Base-by-base conservation (phyloP, 2,797 vertebrate genomes). In the Pampus argenteus region DNA sequence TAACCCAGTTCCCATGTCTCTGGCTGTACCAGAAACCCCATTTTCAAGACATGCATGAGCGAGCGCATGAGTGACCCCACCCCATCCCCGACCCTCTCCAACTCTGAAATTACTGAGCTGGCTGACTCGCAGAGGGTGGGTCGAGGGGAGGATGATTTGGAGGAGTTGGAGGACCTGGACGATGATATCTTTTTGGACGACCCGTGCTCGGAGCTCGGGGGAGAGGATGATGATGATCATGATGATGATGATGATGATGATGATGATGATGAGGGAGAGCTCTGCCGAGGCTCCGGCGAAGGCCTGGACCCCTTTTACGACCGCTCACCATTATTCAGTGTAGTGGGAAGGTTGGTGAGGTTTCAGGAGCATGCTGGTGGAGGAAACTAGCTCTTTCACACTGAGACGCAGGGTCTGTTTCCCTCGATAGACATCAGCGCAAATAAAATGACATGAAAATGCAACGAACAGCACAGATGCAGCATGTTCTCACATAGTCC, bases 261-360 rank as follows among this genome's bases (percentile, higher is more conserved):
- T 88, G 91, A 93, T 77, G 94, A 94, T 79, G 92, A 94, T 84
- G 94, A 93, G 89, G 86, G 89, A 82, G 91, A 87, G 83, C 86
- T 89, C 86, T 92, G 87, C 93, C 90, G 68, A 84, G 91, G 90
- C 89, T 93, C 95, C 94, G 92, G 95, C 94, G 95, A 96, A 95
- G 95, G 96, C 95, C 96, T 94, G 95, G 98, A 99, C 95, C 98
- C 98, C 89, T 99, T 99, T 99, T 99, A 98, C 95, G 98, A 99
- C 95, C 97, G 97, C 94, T 96, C 96, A 87, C 97, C 98, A 93
- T 96, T 98, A 96, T 99, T 99, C 97, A 99, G 97, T 98, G 96
- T 99, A 97, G 97, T 99, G 95, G 97, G 98, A 96, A 99, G 98
- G 98, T 99, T 98, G 96, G 97, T 99, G 97, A 97, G 97, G 97